phyloP scores from a whole-genome alignment of 2,113 vertebrate species.

The Thermophis baileyi region DNA sequence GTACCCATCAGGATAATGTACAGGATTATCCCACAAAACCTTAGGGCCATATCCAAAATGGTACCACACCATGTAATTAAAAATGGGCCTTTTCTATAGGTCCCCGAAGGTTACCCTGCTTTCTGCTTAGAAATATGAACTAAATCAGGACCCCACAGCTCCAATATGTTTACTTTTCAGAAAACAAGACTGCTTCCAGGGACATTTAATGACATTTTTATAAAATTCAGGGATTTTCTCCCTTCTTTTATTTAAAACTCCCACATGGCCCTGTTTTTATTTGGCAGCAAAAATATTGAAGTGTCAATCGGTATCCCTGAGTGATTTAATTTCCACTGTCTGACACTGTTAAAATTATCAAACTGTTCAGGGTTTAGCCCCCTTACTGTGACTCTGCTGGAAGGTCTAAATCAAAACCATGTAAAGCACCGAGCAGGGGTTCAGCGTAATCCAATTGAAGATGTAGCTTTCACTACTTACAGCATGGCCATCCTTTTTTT shows the following conservation, averaged over 20 bases:
- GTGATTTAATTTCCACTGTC: slow-evolving; percentile 51
- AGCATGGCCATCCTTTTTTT: slow-evolving; percentile 3
- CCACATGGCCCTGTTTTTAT: not conserved
- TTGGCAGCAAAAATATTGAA: slow-evolving; percentile 52
- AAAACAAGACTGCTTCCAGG: slow-evolving; percentile 8
- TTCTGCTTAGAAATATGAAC: not conserved
- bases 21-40: not conserved
- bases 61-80: not conserved
- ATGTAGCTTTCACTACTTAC: slow-evolving; percentile 34
- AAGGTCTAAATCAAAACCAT: slow-evolving; percentile 49
- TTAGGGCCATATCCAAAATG: not conserved
- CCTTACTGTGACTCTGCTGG: slow-evolving; percentile 36
- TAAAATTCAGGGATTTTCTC: not conserved
- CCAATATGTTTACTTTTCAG: not conserved
- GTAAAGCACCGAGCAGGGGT: slow-evolving; percentile 37
- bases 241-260: not conserved
- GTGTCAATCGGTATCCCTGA: slow-evolving; percentile 39
- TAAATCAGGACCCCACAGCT: not conserved
- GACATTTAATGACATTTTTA: slow-evolving; percentile 21
- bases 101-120: not conserved
- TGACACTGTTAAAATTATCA: slow-evolving; percentile 41
- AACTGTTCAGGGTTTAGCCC: slow-evolving; percentile 51
- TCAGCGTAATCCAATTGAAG: slow-evolving; percentile 40
- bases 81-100: not conserved
- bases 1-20: not conserved